Percentiles rank a stretch among this genome's conserved stretches.
Conservation (phyloP, 2,888 invertebrate species). For the Athalia circularis region DNA sequence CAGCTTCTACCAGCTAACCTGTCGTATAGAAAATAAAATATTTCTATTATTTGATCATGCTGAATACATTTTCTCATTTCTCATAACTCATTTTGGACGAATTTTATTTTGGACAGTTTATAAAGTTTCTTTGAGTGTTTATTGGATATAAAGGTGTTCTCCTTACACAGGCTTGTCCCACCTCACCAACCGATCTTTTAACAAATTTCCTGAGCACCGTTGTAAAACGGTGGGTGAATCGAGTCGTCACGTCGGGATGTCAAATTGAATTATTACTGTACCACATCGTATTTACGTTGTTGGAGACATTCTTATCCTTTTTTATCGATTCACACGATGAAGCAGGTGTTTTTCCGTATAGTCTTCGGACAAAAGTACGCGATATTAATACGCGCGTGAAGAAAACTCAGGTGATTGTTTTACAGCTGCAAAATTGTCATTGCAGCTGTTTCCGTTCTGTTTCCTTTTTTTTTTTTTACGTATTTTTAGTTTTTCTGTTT, state of each 20-base stretch:
- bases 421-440: not conserved
- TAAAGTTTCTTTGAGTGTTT: too few species aligned
- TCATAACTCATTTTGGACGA: not conserved
- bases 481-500: not conserved
- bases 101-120: too few species aligned
- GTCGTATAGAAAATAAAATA: too few species aligned
- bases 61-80: too few species aligned
- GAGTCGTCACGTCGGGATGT: not conserved
- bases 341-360: too few species aligned
- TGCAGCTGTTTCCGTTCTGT: not conserved
- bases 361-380: too few species aligned
- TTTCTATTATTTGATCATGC: too few species aligned
- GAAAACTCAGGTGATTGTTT: not conserved
- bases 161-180: not conserved
- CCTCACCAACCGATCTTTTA: not conserved
- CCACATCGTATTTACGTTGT: not conserved
- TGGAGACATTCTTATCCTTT: too few species aligned
- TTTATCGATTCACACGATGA: not conserved
- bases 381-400: too few species aligned
- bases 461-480: not conserved
- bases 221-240: slow-evolving; percentile 5
- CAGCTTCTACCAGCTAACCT: too few species aligned
- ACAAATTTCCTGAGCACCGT: slow-evolving; percentile 10
- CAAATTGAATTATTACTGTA: slow-evolving; percentile 13
- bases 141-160: not conserved